Percentiles rank a stretch among this genome's conserved stretches.
phyloP scores from a whole-genome alignment of 2,797 vertebrate species.

The Gallinago solitaria region DNA sequence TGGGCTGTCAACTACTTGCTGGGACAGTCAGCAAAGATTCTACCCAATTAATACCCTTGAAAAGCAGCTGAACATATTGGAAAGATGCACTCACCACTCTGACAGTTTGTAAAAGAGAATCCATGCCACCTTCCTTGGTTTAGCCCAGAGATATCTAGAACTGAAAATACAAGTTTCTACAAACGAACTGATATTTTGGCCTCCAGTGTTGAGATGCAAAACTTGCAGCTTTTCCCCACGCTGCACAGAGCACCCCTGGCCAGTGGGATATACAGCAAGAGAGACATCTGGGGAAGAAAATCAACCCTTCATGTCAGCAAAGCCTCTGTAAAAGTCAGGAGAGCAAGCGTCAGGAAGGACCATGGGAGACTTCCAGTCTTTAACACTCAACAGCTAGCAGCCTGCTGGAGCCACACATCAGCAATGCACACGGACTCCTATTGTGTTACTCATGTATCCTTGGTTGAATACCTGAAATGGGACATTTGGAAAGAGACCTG shows the following conservation, averaged over 20 bases:
- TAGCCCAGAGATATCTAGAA: not conserved
- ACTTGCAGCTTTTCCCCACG: not conserved
- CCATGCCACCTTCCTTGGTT: not conserved
- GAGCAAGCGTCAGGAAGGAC: not conserved
- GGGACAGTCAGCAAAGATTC: not conserved
- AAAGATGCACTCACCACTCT: not conserved
- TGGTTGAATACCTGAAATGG: not conserved
- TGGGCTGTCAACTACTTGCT: not conserved
- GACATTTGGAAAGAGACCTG: not conserved
- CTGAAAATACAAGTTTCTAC: not conserved
- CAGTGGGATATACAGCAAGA: not conserved
- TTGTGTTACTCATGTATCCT: not conserved
- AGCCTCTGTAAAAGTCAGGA: not conserved
- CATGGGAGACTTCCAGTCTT: not conserved
- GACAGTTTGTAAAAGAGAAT: not conserved
- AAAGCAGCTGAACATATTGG: not conserved
- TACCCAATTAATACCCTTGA: not conserved
- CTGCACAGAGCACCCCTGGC: not conserved
- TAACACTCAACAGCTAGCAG: not conserved
- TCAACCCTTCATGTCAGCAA: not conserved
- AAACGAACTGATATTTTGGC: not conserved
- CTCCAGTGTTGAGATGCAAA: not conserved
- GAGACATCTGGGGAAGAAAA: not conserved
- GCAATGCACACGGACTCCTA: accelerated
- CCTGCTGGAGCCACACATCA: not conserved